These are phyloP conservation scores for Siphamia tubifer DNA, from an alignment of 2,113 vertebrate genomes.

Conservation along the genomic window DNA sequence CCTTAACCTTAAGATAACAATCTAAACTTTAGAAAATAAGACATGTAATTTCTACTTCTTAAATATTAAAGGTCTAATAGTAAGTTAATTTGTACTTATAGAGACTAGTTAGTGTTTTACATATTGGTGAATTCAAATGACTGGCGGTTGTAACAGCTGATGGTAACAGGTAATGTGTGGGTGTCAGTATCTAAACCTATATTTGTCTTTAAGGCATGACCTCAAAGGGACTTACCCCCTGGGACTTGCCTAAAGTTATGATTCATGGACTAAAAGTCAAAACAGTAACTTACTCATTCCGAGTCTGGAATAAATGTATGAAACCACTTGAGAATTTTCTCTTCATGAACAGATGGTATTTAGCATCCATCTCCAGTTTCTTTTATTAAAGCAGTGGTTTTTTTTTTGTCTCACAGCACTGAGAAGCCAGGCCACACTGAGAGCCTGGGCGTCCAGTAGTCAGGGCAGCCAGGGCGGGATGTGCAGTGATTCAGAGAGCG, in stretches of 20 bases:
- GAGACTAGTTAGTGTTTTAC: not conserved
- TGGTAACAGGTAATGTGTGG: not conserved
- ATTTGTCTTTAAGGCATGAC: not conserved
- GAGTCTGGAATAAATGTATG: slow-evolving; percentile 20
- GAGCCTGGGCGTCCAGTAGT: slow-evolving; percentile 87
- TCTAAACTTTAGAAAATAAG: not conserved
- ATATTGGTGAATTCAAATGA: no score
- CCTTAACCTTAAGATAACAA: no score
- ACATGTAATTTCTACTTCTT: not conserved
- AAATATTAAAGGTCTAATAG: not conserved
- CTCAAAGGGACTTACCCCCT: not conserved
- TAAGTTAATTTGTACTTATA: not conserved
- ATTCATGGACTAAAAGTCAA: slow-evolving; percentile 25
- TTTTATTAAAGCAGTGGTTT: not conserved
- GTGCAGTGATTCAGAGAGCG: slow-evolving; percentile 98
- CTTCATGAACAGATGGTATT: not conserved
- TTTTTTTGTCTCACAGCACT: slow-evolving; percentile 42
- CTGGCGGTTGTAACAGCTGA: not conserved
- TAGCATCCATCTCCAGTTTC: not conserved
- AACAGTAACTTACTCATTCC: slow-evolving; percentile 25
- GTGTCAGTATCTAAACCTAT: not conserved
- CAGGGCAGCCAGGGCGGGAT: slow-evolving; percentile 88
- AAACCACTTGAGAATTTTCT: slow-evolving; percentile 8
- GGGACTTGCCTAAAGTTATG: slow-evolving; percentile 13
- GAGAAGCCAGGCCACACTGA: slow-evolving; percentile 76